Conservation (phyloP, 2,797 vertebrate species). For the Geotrypetes seraphini region DNA sequence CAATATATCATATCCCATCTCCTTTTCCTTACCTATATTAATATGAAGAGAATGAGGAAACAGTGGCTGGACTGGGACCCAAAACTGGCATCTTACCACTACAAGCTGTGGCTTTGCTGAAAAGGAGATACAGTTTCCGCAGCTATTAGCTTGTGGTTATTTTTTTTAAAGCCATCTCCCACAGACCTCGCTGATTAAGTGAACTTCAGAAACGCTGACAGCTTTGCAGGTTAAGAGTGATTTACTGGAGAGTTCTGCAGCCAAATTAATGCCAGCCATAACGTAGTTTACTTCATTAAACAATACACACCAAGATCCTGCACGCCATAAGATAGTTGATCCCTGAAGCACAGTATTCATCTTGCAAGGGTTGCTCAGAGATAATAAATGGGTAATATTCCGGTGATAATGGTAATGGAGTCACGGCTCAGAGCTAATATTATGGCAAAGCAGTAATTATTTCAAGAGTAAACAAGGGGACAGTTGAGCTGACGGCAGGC, state of each 20-base stretch:
- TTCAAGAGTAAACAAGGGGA: slow-evolving; percentile 68
- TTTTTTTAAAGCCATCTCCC: background rate
- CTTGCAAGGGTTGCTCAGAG: slow-evolving; percentile 61
- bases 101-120: no score
- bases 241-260: slow-evolving; percentile 32
- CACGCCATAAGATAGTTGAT: slow-evolving; percentile 60
- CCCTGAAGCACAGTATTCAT: slow-evolving; percentile 64
- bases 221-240: slow-evolving; percentile 55
- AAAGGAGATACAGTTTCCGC: no score
- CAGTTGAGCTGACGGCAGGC: slow-evolving; percentile 50
- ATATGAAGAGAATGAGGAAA: no score
- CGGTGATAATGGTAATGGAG: slow-evolving; percentile 59
- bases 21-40: no score
- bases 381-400: slow-evolving; percentile 70
- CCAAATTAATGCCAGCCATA: slow-evolving; percentile 47
- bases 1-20: no score
- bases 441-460: slow-evolving; percentile 69
- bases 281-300: slow-evolving; percentile 66
- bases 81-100: no score
- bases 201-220: slow-evolving; percentile 26
- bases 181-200: slow-evolving; percentile 7
- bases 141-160: no score
- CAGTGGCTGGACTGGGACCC: no score
- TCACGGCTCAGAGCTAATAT: slow-evolving; percentile 70
- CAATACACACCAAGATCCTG: slow-evolving; percentile 55